These are phyloP conservation scores for Apogon hyalosoma DNA, from an alignment of 2,797 vertebrate species.

Conservation along the genomic window DNA sequence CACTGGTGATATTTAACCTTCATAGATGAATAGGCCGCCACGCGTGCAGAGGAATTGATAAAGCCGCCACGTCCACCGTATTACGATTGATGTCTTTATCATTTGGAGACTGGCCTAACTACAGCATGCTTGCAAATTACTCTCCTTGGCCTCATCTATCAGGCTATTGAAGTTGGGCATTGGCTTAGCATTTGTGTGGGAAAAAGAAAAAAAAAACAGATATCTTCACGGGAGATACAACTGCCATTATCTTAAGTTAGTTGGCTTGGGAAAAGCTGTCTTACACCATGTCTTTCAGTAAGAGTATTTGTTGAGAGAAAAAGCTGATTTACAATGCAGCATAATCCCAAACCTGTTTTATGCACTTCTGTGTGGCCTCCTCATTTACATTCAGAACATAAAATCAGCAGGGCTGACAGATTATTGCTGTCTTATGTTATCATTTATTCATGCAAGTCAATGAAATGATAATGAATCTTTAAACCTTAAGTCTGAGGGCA, in stretches of 20 bases:
- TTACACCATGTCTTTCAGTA: conserved; percentile 9
- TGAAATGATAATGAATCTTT: conserved; percentile 26
- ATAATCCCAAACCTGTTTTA: conserved; percentile 8
- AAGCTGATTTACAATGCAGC: conserved; percentile 5
- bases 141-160: conserved; percentile 60
- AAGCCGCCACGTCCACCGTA: conserved; percentile 59
- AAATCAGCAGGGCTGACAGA: conserved; percentile 6
- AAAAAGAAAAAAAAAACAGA: neutral
- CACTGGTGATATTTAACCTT: conserved; percentile 82
- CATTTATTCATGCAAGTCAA: conserved; percentile 22
- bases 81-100: conserved; percentile 79
- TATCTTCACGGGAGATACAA: conserved; percentile 11
- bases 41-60: conserved; percentile 74
- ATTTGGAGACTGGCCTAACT: conserved; percentile 66
- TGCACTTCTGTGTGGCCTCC: neutral
- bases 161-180: conserved; percentile 54
- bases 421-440: conserved; percentile 14
- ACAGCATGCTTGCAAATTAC: conserved; percentile 59
- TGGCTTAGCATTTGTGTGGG: conserved; percentile 39
- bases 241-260: conserved; percentile 8
- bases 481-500: conserved; percentile 11
- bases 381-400: conserved; percentile 2
- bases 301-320: conserved; percentile 7
- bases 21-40: conserved; percentile 73
- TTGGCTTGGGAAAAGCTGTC: conserved; percentile 11